phyloP scores from a whole-genome alignment of 92 coral and sea anemone species.

The Blastomussa wellsi region DNA sequence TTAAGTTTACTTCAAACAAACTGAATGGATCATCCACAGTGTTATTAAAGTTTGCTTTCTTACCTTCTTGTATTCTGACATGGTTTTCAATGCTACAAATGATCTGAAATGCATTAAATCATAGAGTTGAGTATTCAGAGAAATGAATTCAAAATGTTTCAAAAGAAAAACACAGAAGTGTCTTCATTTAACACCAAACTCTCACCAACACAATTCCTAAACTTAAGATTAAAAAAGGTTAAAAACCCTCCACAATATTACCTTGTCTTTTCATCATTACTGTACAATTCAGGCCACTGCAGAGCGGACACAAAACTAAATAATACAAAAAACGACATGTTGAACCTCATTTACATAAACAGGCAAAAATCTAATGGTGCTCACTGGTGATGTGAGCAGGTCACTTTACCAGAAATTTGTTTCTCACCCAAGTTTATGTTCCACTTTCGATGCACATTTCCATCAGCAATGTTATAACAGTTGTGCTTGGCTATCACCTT shows the following conservation, averaged over 20 bases:
- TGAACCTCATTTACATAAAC: not conserved
- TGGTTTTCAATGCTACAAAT: constrained; percentile 21
- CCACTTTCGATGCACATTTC: too few relatives aligned
- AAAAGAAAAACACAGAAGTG: not conserved
- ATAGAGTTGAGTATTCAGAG: not conserved
- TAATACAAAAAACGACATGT: not conserved
- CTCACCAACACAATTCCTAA: not conserved
- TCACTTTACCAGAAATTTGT: too few relatives aligned
- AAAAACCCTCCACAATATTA: not conserved
- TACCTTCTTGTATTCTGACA: constrained; percentile 23
- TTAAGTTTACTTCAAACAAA: not conserved
- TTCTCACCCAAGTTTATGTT: too few relatives aligned
- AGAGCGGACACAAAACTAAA: constrained; percentile 77
- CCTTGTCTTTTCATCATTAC: constrained; percentile 96
- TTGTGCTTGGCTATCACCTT: too few relatives aligned
- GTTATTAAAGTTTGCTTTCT: not conserved
- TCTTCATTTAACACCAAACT: not conserved
- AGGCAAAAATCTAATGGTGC: too few relatives aligned
- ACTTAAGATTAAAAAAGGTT: not conserved
- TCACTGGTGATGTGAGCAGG: too few relatives aligned
- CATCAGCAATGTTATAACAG: too few relatives aligned
- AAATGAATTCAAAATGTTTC: not conserved
- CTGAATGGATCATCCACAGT: not conserved
- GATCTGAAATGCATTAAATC: constrained; percentile 9
- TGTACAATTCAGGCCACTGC: constrained; percentile 74